phyloP scores from a whole-genome alignment of 2,888 invertebrate species.

The Mesodorylaimus sp. region DNA sequence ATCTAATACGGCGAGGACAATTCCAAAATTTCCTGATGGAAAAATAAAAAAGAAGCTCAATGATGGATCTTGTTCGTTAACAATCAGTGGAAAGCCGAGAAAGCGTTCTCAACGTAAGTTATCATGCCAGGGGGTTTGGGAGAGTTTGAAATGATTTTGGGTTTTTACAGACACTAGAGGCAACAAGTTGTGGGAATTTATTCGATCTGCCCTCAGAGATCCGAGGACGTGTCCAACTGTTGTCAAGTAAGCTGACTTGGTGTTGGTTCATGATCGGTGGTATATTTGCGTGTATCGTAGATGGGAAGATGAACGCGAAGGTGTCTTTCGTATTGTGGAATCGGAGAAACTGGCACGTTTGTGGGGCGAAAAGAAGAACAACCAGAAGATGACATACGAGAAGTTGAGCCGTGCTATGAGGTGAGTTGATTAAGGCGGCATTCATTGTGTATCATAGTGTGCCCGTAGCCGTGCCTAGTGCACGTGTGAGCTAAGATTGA shows the following conservation, averaged over 20 bases:
- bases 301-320: conserved; percentile 66
- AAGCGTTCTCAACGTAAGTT: conserved; percentile 23
- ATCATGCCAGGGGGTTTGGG: too few relatives aligned
- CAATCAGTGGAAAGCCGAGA: conserved; percentile 21
- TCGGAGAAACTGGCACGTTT: conserved; percentile 65
- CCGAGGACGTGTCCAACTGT: conserved; percentile 56
- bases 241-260: conserved; percentile 41
- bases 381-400: conserved; percentile 74
- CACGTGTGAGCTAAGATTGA: too few relatives aligned
- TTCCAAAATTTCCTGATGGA: too few relatives aligned
- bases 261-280: too few relatives aligned
- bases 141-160: neutral
- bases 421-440: too few relatives aligned
- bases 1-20: too few relatives aligned
- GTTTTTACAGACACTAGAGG: conserved; percentile 24
- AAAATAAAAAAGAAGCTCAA: too few relatives aligned
- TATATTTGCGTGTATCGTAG: too few relatives aligned
- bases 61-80: too few relatives aligned
- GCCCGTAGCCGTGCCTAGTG: too few relatives aligned
- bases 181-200: conserved; percentile 57
- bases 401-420: conserved; percentile 79
- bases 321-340: conserved; percentile 67
- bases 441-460: too few relatives aligned
- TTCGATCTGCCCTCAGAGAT: conserved; percentile 57
- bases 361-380: conserved; percentile 69